These are phyloP conservation scores for Cephus runcator DNA, from an alignment of 2,888 invertebrate genomes.

Conservation along the genomic window DNA sequence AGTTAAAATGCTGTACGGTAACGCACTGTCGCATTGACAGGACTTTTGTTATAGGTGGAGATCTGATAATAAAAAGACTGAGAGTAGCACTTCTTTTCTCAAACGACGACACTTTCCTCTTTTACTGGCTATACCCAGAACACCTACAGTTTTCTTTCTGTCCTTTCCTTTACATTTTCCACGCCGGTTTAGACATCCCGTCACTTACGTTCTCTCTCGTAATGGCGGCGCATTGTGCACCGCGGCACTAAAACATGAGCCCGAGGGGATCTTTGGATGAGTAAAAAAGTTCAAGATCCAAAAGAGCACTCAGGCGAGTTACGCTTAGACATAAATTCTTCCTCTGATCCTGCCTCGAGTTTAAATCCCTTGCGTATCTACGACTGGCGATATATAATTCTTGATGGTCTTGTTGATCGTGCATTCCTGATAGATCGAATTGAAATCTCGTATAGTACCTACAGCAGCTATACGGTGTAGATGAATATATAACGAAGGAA, in stretches of 20 bases:
- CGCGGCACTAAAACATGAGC: conserved; percentile 29
- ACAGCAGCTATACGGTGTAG: not conserved
- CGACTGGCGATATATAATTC: not conserved
- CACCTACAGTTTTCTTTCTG: not conserved
- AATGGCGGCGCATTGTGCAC: conserved; percentile 31
- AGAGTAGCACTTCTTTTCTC: not conserved
- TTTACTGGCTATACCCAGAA: not conserved
- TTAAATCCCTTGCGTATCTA: not conserved
- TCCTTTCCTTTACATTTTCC: conserved; percentile 3
- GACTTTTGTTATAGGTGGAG: not conserved
- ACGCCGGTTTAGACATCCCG: conserved; percentile 1
- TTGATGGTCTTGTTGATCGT: not conserved
- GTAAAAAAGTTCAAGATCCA: conserved; percentile 37
- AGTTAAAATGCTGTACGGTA: not conserved
- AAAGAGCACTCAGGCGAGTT: conserved; percentile 32
- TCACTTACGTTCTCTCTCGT: conserved; percentile 28
- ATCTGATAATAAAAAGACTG: not conserved
- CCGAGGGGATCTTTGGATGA: conserved; percentile 33
- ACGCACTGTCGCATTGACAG: not conserved
- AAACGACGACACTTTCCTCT: not conserved
- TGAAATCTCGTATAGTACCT: not conserved
- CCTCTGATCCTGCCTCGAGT: conserved; percentile 23
- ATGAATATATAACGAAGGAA: too few species aligned
- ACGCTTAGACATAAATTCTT: conserved; percentile 39
- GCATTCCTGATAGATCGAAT: not conserved